Conservation (phyloP, 2,113 vertebrate species). For the Colaptes auratus region DNA sequence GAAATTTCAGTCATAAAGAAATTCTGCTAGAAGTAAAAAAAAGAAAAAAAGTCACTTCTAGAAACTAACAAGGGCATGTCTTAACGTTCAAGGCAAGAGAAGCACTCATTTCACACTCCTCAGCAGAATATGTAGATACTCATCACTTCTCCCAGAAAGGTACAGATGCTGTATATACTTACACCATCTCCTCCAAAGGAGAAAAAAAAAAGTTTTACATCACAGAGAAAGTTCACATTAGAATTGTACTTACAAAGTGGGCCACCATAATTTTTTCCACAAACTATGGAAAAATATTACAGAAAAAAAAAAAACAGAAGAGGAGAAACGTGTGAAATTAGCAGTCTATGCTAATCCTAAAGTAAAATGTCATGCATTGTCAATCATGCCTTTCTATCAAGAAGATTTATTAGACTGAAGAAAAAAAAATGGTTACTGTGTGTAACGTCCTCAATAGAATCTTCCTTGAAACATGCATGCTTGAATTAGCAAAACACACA, state of each 20-base stretch:
- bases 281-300: not conserved
- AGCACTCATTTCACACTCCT: not conserved
- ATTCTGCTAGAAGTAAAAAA: not conserved
- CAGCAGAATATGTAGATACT: constrained; percentile 35
- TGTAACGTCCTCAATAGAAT: not conserved
- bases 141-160: not conserved
- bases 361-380: not conserved
- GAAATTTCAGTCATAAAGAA: not conserved
- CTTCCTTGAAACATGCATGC: not conserved
- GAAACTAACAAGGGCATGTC: not conserved
- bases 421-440: not conserved
- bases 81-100: not conserved
- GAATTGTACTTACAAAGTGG: not conserved
- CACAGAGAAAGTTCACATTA: not conserved
- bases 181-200: not conserved
- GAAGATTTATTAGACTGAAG: not conserved
- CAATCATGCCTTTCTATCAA: not conserved
- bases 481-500: not conserved
- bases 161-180: not conserved
- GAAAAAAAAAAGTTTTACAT: not conserved
- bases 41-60: not conserved
- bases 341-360: not conserved
- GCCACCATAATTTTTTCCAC: not conserved
- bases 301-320: not conserved
- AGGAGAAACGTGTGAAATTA: not conserved